Base-by-base conservation (phyloP, 2,113 vertebrate genomes). In the Hypomesus transpacificus region DNA sequence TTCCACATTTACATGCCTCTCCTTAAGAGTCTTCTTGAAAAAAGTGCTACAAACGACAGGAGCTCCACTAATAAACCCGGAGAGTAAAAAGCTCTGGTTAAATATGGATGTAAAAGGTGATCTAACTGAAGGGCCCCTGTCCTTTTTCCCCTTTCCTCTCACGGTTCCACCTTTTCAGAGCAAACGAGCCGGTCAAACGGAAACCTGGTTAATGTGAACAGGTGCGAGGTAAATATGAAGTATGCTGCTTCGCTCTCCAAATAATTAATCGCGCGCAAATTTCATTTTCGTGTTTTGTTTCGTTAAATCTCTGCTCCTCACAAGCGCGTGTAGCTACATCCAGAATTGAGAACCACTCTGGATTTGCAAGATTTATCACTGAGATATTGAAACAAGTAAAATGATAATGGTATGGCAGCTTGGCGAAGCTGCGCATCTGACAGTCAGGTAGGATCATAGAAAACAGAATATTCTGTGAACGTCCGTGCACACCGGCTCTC, bases 1-100 rank as follows among this genome's bases (percentile, higher is more conserved):
- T 98, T 96, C 94, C 95, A 94, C 95, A 95, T 98, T 97, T 98
- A 96, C 94, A 94, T 94, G 93, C 93, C 93, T 92, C 93, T 93
- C 90, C 89, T 87, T 91, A 89, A 90, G 17, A 11, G n/a, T 50
- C 31, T 14, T 65, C 53, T 46, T 46, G 39, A 46, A 76, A 72
- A 81, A 78, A 82, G 66, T 70, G 75, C 80, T 92, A 93, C 93
- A 94, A 92, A 92, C 92, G 90, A 89, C 86, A 89, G 88, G 91
- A 92, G 89, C 87, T 87, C 79, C 80, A 88, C 90, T 94, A 93
- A 95, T 95, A 95, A 96, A 96, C 90, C 87, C 92, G 46, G 66
- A 64, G 73, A 73, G 57, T 87, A 89, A 91, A 89, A 89, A 92
- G 92, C 91, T 80, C 65, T 84, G 86, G 90, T 93, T 92, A 93